These are phyloP conservation scores for Phymorhynchus buccinoides DNA, from an alignment of 1,140 invertebrate species.

Conservation along the genomic window DNA sequence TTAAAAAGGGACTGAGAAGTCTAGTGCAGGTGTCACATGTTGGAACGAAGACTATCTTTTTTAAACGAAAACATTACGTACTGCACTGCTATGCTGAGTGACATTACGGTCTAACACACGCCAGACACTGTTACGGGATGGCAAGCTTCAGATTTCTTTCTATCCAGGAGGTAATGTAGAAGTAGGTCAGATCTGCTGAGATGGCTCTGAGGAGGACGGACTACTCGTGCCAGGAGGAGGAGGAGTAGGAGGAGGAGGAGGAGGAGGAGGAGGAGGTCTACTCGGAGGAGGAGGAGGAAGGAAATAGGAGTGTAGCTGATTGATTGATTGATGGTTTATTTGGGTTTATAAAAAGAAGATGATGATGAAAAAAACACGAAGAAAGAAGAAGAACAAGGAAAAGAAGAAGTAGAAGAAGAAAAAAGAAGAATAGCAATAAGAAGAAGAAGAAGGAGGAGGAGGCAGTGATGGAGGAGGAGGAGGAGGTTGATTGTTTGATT, in stretches of 20 bases:
- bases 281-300: neutral
- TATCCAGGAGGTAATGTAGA: neutral
- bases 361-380: neutral
- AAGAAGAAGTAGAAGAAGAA: neutral
- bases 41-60: no score
- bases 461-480: neutral
- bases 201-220: no score
- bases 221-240: neutral
- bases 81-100: no score
- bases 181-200: no score
- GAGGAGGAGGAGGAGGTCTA: neutral
- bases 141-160: neutral
- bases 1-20: no score
- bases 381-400: neutral
- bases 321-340: neutral
- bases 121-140: neutral
- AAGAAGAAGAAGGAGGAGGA: neutral
- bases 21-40: no score
- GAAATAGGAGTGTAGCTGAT: no score
- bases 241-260: neutral
- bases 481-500: no score
- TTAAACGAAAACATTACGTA: no score
- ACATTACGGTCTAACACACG: neutral
- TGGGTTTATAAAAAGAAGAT: slow-evolving; percentile 6
- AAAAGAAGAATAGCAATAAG: no score